Evolutionary conservation across 2,888 invertebrate genomes (phyloP), one percentile per base, ranked within the genome.

Genomic region (Autographa gamma): DNA sequence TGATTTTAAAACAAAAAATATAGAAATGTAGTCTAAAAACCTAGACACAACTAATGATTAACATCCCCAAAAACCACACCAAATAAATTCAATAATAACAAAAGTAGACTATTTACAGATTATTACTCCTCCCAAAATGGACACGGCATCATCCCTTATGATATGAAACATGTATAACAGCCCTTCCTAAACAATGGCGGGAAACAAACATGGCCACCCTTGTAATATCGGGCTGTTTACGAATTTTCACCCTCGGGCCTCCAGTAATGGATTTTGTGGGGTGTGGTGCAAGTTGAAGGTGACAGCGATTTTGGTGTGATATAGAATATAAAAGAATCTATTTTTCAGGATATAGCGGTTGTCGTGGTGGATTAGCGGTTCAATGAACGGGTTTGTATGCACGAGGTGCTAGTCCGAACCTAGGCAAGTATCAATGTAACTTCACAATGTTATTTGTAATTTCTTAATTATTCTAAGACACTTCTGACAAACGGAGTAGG

Each of bases 231-330:
- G 32, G 67, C 60, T 84, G 84, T 84, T 84, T 84, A 85, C 80
- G 74, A 83, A 84, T 84, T 80, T 84, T 80, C 84, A 79, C 78
- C 77, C 81, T 66, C 77, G 54, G 74, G 74, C 72, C 74, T 56
- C 58, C 38, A 11, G 76, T 83, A 84, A 85, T 84, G 85, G 84
- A 80, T 85, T 84, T 84, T 75, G 76, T 74, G 69, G 54, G 67
- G 56, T n/a, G 7, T 74, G 76, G 80, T 48, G 1, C 9, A 63
- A 11, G 41, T 1, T 3, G 16, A 0, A 8, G 16, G 66, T 52
- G 1, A 14, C 0, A 58, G 83, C 70, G 71, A 34, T 16, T 52
- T n/a, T n/a, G n/a, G n/a, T n/a, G n/a, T n/a, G n/a, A n/a, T n/a
- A n/a, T n/a, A n/a, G n/a, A n/a, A n/a, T n/a, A n/a, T n/a, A n/a